Evolutionary conservation across 2,113 vertebrate species (phyloP).

Genomic region (Dicaeum eximium): DNA sequence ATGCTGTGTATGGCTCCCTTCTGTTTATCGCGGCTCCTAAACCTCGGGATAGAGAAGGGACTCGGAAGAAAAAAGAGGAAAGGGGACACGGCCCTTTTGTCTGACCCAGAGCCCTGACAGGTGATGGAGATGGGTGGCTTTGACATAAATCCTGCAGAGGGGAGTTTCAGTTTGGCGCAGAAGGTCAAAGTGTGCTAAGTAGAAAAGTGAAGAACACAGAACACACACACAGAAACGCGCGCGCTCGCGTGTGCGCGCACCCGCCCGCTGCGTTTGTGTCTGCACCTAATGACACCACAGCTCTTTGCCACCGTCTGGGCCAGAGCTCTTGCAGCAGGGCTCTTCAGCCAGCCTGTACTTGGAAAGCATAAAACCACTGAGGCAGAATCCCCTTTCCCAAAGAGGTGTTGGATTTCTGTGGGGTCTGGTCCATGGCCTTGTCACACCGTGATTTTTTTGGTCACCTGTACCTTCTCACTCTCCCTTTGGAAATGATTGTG

Average conservation of each 20-base stretch:
- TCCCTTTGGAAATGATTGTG: not conserved
- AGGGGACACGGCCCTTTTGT: not conserved
- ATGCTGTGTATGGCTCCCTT: not conserved
- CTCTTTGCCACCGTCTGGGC: not conserved
- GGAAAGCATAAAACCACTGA: not conserved
- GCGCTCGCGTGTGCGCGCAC: rapidly evolving
- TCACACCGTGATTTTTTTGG: not conserved
- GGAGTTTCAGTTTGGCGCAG: not conserved
- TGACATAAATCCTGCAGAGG: not conserved
- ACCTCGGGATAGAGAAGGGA: not conserved
- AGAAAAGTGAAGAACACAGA: not conserved
- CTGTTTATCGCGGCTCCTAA: not conserved
- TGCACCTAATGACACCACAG: not conserved
- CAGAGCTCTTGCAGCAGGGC: not conserved
- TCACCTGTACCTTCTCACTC: not conserved
- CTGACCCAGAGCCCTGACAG: not conserved
- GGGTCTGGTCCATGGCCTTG: not conserved
- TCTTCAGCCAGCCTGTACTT: not conserved
- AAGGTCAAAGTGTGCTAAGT: rapidly evolving
- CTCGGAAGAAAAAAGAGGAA: not conserved
- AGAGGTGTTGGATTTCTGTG: not conserved
- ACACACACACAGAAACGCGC: rapidly evolving
- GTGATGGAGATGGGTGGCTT: not conserved
- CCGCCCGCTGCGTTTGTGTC: rapidly evolving
- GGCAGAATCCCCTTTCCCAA: not conserved